Percentiles rank a stretch among this genome's conserved stretches.
Conservation (phyloP, 2,888 invertebrate genomes). For the Pilophorus perplexus region DNA sequence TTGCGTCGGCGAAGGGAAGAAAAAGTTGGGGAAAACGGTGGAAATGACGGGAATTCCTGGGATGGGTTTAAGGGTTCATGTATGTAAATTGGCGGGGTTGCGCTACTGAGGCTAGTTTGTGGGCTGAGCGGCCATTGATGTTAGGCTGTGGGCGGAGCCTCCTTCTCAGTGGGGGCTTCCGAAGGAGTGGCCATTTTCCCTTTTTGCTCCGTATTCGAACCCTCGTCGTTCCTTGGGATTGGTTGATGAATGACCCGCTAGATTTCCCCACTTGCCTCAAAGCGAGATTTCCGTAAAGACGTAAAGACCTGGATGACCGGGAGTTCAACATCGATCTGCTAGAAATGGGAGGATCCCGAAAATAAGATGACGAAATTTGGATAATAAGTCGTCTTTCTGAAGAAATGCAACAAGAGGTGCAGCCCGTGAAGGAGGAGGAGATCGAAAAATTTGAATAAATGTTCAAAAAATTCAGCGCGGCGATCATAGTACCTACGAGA, state of each 20-base stretch:
- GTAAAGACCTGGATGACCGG: too few relatives aligned
- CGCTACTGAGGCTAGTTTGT: slow-evolving; percentile 26
- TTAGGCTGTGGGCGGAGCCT: slow-evolving; percentile 8
- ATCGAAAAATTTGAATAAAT: too few relatives aligned
- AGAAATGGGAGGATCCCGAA: too few relatives aligned
- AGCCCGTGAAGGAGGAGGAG: too few relatives aligned
- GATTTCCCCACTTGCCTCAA: not conserved
- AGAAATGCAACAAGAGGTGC: too few relatives aligned
- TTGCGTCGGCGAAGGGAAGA: too few relatives aligned
- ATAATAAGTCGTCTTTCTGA: too few relatives aligned
- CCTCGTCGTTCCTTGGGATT: not conserved
- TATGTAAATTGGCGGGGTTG: slow-evolving; percentile 29
- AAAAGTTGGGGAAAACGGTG: not conserved
- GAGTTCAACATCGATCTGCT: too few relatives aligned
- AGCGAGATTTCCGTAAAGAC: too few relatives aligned
- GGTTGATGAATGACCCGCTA: not conserved
- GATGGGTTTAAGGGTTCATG: slow-evolving; percentile 33
- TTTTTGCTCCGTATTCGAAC: not conserved
- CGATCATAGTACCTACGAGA: too few relatives aligned
- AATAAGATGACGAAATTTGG: too few relatives aligned
- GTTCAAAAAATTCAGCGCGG: too few relatives aligned
- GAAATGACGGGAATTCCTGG: not conserved
- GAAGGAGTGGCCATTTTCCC: slow-evolving; percentile 26
- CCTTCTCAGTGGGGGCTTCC: not conserved
- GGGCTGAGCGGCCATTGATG: slow-evolving; percentile 25